These are phyloP conservation scores for Enteromius fasciolatus DNA, from an alignment of 2,797 vertebrate species.

Conservation along the genomic window DNA sequence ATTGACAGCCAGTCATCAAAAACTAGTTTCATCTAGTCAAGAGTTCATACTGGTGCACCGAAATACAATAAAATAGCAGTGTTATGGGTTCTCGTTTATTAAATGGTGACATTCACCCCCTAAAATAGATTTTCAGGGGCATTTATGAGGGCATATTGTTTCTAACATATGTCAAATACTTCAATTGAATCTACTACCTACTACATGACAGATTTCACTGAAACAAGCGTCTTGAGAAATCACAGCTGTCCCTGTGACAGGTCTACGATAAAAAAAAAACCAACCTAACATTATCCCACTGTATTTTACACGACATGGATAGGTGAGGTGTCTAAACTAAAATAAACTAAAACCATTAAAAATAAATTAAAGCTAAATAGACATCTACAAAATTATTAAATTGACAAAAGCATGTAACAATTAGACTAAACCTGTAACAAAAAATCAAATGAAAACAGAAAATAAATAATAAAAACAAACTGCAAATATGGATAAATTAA, in stretches of 20 bases:
- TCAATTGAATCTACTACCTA: background rate
- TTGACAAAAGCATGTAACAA: background rate
- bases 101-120: background rate
- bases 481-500: background rate
- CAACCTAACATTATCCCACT: background rate
- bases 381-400: background rate
- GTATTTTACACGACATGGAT: conserved; percentile 2
- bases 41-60: background rate
- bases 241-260: background rate
- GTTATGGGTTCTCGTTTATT: background rate
- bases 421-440: background rate
- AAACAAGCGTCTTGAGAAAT: background rate
- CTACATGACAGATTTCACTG: conserved; percentile 9
- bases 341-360: background rate
- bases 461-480: background rate
- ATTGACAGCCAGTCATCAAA: conserved; percentile 27
- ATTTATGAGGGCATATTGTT: conserved; percentile 9
- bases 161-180: conserved; percentile 8
- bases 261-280: background rate
- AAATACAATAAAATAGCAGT: conserved; percentile 28
- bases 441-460: background rate
- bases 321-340: background rate
- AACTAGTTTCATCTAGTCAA: conserved; percentile 58
- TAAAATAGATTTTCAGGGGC: conserved; percentile 17
- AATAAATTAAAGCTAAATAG: background rate